Evolutionary conservation across 2,888 invertebrate species (phyloP).

Genomic region (Scaptomyza caliginosa): DNA sequence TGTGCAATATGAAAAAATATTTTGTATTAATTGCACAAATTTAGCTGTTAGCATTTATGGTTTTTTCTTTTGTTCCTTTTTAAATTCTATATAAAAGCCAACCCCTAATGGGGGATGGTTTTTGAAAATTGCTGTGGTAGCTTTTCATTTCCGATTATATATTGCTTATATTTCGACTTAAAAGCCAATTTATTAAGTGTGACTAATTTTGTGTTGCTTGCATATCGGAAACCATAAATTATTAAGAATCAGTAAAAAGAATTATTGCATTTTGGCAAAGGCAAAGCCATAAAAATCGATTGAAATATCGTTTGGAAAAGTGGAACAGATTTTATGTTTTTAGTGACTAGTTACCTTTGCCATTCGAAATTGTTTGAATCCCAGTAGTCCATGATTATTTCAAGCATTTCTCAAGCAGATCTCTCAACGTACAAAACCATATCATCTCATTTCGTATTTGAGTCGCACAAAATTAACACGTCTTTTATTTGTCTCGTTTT

Average conservation of each 20-base stretch:
- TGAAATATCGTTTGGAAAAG: not conserved
- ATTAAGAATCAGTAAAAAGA: not conserved
- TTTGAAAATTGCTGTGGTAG: constrained; percentile 5
- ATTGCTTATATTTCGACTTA: constrained; percentile 13
- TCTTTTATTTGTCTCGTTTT: constrained; percentile 63
- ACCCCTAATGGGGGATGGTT: constrained; percentile 18
- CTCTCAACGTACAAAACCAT: not conserved
- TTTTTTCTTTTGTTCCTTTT: not conserved
- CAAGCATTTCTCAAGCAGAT: not conserved
- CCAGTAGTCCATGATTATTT: constrained; percentile 3
- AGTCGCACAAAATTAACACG: constrained; percentile 76
- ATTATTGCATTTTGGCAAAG: not conserved
- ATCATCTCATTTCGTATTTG: constrained; percentile 65
- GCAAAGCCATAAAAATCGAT: no score
- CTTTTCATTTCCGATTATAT: constrained; percentile 7
- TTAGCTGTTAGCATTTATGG: constrained; percentile 1
- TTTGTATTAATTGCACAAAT: constrained; percentile 44
- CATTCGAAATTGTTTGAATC: not conserved
- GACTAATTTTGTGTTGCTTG: constrained; percentile 53
- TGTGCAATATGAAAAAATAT: constrained; percentile 39
- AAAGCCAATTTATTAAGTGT: constrained; percentile 52
- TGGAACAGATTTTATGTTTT: not conserved
- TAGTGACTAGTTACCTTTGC: not conserved
- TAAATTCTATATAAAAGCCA: constrained; percentile 2
- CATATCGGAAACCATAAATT: constrained; percentile 48